Conservation (phyloP, 1,140 invertebrate species). For the Eumaeus atala region DNA sequence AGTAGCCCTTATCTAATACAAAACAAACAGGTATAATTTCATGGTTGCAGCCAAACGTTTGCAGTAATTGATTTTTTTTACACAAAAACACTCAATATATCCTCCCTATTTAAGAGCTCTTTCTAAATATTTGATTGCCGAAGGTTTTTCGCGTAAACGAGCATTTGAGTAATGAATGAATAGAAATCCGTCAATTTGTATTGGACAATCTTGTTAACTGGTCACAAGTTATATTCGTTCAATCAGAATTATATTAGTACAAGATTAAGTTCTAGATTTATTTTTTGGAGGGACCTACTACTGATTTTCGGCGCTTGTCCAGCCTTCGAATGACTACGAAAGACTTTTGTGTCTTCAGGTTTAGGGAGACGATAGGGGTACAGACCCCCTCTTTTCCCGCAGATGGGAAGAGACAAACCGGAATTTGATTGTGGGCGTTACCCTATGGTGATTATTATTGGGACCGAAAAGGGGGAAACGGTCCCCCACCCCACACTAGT, state of each 20-base stretch:
- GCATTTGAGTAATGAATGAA: constrained; percentile 18
- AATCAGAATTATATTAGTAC: background rate
- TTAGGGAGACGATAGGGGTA: no score
- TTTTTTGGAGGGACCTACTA: no score
- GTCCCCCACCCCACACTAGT: no score
- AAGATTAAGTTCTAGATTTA: background rate
- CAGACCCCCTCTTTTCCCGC: no score
- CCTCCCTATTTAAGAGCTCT: constrained; percentile 21
- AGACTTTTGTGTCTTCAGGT: no score
- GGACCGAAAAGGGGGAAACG: no score
- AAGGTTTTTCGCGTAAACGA: background rate
- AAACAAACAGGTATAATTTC: constrained; percentile 32
- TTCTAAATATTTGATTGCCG: constrained; percentile 20
- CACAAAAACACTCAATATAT: constrained; percentile 27
- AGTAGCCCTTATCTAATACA: constrained; percentile 19
- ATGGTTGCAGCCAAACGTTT: constrained; percentile 29
- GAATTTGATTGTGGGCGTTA: no score
- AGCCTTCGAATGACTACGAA: no score
- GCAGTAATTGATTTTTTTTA: constrained; percentile 35
- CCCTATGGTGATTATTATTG: no score
- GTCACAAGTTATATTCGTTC: background rate
- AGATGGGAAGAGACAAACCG: no score
- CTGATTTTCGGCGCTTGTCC: no score
- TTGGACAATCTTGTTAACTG: background rate
- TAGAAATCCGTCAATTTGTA: background rate